Evolutionary conservation across 2,888 invertebrate species (phyloP).

Genomic region (Asteroscopus sphinx): DNA sequence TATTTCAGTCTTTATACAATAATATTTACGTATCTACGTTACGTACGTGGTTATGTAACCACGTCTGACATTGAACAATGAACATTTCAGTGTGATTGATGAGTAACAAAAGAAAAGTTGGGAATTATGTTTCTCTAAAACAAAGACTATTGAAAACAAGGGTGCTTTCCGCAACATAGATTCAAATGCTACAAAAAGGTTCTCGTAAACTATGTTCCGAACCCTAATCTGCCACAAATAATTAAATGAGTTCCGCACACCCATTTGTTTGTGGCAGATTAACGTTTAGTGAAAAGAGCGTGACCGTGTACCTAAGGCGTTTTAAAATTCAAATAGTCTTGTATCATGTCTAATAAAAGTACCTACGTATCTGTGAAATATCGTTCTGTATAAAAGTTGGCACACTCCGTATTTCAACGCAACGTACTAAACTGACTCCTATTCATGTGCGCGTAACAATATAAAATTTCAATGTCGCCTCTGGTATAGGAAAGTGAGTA

Average conservation of each 20-base stretch:
- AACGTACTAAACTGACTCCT: conserved; percentile 21
- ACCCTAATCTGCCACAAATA: conserved; percentile 52
- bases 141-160: conserved; percentile 32
- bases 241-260: conserved; percentile 53
- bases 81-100: conserved; percentile 12
- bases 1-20: background rate
- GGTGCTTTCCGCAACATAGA: conserved; percentile 33
- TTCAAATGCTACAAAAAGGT: conserved; percentile 49
- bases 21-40: too few species aligned
- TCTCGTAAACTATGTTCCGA: conserved; percentile 48
- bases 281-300: conserved; percentile 43
- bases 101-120: conserved; percentile 20
- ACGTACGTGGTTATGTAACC: too few species aligned
- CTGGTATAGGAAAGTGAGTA: conserved; percentile 73
- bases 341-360: conserved; percentile 20
- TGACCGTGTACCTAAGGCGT: conserved; percentile 23
- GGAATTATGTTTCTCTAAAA: conserved; percentile 27
- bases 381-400: conserved; percentile 15
- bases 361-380: conserved; percentile 21
- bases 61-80: background rate
- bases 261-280: conserved; percentile 36
- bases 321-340: conserved; percentile 42
- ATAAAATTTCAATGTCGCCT: conserved; percentile 70
- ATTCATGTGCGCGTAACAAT: conserved; percentile 47
- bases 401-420: conserved; percentile 20